phyloP scores from a whole-genome alignment of 64 coral and sea anemone species.

The Porites lutea region DNA sequence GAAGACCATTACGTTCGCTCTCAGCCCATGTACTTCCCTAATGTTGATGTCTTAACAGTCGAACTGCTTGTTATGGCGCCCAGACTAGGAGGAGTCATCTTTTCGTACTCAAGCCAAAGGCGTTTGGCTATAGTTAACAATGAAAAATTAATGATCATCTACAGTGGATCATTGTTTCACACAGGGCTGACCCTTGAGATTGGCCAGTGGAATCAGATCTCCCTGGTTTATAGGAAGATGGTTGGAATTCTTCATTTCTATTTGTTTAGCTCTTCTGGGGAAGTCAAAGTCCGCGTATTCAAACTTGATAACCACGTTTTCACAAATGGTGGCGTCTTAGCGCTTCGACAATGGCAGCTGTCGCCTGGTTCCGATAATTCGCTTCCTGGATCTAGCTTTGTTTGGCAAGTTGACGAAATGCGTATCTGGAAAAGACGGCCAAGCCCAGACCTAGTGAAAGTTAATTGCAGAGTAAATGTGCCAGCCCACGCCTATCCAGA shows the following conservation, averaged over 20 bases:
- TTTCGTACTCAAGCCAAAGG: slow-evolving; percentile 68
- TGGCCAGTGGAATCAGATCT: slow-evolving; percentile 86
- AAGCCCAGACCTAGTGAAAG: slow-evolving; percentile 80
- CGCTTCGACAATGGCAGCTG: slow-evolving; percentile 82
- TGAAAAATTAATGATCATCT: slow-evolving; percentile 58
- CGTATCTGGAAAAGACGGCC: slow-evolving; percentile 85
- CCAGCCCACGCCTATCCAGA: slow-evolving; percentile 57
- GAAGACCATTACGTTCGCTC: slow-evolving; percentile 86
- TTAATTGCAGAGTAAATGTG: slow-evolving; percentile 79
- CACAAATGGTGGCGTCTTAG: slow-evolving; percentile 55
- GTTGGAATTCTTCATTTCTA: slow-evolving; percentile 84
- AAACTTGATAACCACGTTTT: slow-evolving; percentile 71
- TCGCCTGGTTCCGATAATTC: slow-evolving; percentile 19
- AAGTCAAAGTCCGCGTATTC: slow-evolving; percentile 71
- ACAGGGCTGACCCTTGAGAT: slow-evolving; percentile 73
- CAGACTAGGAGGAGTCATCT: slow-evolving; percentile 78
- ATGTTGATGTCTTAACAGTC: slow-evolving; percentile 78
- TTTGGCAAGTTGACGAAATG: slow-evolving; percentile 90
- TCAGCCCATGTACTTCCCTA: slow-evolving; percentile 50
- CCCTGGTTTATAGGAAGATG: slow-evolving; percentile 74
- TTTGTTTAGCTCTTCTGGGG: slow-evolving; percentile 52
- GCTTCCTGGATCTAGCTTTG: slow-evolving; percentile 70
- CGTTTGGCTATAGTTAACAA: slow-evolving; percentile 76
- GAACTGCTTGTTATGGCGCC: slow-evolving; percentile 83
- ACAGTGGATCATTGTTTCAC: slow-evolving; percentile 52